Evolutionary conservation across 2,797 vertebrate species (phyloP).

Genomic region (Morelia viridis): DNA sequence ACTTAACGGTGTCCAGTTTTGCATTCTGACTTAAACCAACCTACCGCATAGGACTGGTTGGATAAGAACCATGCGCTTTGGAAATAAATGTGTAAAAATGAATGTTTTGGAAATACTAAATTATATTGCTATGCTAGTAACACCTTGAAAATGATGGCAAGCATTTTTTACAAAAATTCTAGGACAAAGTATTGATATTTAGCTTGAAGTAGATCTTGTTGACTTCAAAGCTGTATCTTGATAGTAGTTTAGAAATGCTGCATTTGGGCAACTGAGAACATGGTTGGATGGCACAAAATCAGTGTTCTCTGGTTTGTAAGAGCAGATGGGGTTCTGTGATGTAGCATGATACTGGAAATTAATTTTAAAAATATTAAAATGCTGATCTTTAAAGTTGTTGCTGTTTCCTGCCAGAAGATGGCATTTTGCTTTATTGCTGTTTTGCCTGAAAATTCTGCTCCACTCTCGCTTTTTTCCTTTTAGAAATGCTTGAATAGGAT

Average conservation of each 20-base stretch:
- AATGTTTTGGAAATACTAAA: not conserved
- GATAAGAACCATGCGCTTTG: not conserved
- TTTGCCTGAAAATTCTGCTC: not conserved
- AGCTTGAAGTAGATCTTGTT: too few relatives aligned
- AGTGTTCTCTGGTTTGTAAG: too few relatives aligned
- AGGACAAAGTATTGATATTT: too few relatives aligned
- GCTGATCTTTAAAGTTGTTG: not conserved
- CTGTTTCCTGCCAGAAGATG: not conserved
- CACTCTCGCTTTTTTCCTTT: conserved; percentile 6
- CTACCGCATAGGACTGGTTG: not conserved
- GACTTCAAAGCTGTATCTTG: too few relatives aligned
- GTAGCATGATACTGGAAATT: not conserved
- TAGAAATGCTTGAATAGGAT: conserved; percentile 88
- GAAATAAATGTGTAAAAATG: not conserved
- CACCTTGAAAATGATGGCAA: too few relatives aligned
- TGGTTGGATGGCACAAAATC: too few relatives aligned
- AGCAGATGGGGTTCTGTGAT: too few relatives aligned
- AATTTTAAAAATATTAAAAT: not conserved
- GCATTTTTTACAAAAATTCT: too few relatives aligned
- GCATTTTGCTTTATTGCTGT: not conserved
- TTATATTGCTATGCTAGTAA: too few relatives aligned
- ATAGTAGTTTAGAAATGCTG: too few relatives aligned
- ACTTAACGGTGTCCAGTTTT: too few relatives aligned
- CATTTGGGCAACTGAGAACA: too few relatives aligned
- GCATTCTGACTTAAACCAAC: not conserved